phyloP scores from a whole-genome alignment of 1,140 invertebrate species.

The Amphibalanus amphitrite region DNA sequence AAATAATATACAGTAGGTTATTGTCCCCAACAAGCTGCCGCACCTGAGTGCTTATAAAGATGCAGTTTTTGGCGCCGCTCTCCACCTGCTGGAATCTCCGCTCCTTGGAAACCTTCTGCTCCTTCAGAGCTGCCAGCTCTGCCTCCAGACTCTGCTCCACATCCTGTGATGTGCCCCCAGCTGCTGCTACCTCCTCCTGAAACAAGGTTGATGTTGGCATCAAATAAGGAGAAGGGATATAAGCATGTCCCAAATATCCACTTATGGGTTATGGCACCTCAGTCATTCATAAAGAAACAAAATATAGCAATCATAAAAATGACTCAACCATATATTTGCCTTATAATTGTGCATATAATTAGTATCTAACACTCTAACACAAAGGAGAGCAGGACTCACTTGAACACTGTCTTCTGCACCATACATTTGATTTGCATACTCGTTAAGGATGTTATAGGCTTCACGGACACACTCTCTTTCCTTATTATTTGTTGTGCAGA shows the following conservation, averaged over 20 bases:
- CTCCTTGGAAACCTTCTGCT: background rate
- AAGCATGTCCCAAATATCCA: too few relatives aligned
- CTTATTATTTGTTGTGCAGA: background rate
- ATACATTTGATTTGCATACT: background rate
- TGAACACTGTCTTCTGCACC: background rate
- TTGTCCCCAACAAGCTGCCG: too few relatives aligned
- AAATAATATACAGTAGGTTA: too few relatives aligned
- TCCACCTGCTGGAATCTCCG: background rate
- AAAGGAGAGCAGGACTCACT: background rate
- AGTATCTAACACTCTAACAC: too few relatives aligned
- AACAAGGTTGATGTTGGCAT: too few relatives aligned
- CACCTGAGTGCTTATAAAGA: background rate
- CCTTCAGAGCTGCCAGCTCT: background rate
- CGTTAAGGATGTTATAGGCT: background rate
- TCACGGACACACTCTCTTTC: background rate
- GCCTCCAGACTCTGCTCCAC: background rate
- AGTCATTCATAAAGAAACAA: too few relatives aligned
- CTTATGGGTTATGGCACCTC: too few relatives aligned
- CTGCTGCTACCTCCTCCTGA: too few relatives aligned
- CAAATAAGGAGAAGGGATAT: too few relatives aligned
- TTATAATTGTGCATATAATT: too few relatives aligned
- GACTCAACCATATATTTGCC: too few relatives aligned
- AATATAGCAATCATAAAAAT: too few relatives aligned
- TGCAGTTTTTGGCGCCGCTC: background rate
- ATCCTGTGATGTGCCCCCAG: background rate